Percentiles rank a stretch among this genome's conserved stretches.
Evolutionary conservation across 1,140 invertebrate species (phyloP).

Genomic region (Lucilia sericata): DNA sequence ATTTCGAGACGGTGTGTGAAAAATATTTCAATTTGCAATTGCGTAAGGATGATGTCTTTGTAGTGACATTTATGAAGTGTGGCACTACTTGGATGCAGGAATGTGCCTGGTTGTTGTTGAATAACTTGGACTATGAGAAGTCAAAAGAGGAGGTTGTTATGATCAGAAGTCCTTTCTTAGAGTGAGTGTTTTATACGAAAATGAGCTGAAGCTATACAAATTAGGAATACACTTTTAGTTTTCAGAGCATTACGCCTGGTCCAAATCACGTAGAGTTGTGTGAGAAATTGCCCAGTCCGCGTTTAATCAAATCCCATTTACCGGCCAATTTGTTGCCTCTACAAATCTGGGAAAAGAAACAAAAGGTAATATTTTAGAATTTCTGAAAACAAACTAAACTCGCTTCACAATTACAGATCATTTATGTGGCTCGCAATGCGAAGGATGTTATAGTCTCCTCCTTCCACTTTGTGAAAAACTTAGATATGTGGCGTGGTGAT

Average conservation of each 20-base stretch:
- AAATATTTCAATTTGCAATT: constrained; percentile 52
- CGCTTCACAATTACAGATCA: constrained; percentile 75
- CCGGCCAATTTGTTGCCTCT: constrained; percentile 73
- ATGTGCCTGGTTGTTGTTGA: constrained; percentile 73
- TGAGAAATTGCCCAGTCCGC: constrained; percentile 67
- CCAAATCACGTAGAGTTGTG: constrained; percentile 65
- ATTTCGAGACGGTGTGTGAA: background rate
- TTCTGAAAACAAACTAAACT: too few species aligned
- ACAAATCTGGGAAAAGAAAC: constrained; percentile 66
- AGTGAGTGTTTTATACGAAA: constrained; percentile 63
- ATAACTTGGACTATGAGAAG: constrained; percentile 69
- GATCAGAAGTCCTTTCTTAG: constrained; percentile 69
- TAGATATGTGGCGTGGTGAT: constrained; percentile 70
- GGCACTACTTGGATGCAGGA: constrained; percentile 78
- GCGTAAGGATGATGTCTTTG: constrained; percentile 68
- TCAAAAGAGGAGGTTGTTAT: constrained; percentile 72
- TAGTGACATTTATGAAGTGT: constrained; percentile 68
- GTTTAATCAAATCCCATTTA: constrained; percentile 77
- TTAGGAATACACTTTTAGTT: constrained; percentile 48
- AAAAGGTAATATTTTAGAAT: constrained; percentile 68
- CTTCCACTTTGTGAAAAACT: constrained; percentile 74
- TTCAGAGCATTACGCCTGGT: constrained; percentile 59
- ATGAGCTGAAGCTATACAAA: too few species aligned
- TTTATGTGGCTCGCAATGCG: constrained; percentile 81
- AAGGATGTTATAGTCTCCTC: constrained; percentile 82